Percentiles rank a stretch among this genome's conserved stretches.
These are phyloP conservation scores for Nudaria mundana DNA, from an alignment of 2,888 invertebrate species.

Conservation along the genomic window DNA sequence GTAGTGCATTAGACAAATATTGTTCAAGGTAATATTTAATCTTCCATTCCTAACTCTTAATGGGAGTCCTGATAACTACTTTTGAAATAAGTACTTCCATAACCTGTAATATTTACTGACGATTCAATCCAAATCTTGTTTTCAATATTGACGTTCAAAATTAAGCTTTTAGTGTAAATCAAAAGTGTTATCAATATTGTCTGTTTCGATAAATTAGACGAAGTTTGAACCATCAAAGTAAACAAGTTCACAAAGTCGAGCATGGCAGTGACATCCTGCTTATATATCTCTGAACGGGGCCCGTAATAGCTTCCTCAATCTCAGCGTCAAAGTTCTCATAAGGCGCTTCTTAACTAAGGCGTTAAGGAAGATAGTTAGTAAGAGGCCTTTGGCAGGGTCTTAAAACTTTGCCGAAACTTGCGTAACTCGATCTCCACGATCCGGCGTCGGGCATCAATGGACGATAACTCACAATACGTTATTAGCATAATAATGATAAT, in stretches of 20 bases:
- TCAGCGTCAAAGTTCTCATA: constrained; percentile 80
- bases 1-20: constrained; percentile 75
- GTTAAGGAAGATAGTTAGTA: constrained; percentile 78
- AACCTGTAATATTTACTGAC: too few species aligned
- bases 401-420: constrained; percentile 76
- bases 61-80: constrained; percentile 40
- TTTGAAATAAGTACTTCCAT: constrained; percentile 28
- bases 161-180: background rate
- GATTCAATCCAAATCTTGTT: too few species aligned
- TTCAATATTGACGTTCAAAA: background rate
- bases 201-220: constrained; percentile 58
- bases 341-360: constrained; percentile 79
- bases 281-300: constrained; percentile 77
- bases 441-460: constrained; percentile 60
- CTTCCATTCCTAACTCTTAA: constrained; percentile 55
- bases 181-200: constrained; percentile 35
- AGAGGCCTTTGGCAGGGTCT: constrained; percentile 76
- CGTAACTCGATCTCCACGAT: constrained; percentile 72
- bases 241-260: constrained; percentile 75
- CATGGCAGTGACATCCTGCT: constrained; percentile 78
- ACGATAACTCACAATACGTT: constrained; percentile 71
- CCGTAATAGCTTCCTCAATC: constrained; percentile 80
- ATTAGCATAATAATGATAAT: constrained; percentile 68
- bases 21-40: constrained; percentile 70
- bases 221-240: constrained; percentile 73